A percentile compares a stretch with the other conserved stretches of the same genome.
These are phyloP conservation scores for Mechanitis messenoides DNA, from an alignment of 2,888 invertebrate genomes.

Conservation along the genomic window DNA sequence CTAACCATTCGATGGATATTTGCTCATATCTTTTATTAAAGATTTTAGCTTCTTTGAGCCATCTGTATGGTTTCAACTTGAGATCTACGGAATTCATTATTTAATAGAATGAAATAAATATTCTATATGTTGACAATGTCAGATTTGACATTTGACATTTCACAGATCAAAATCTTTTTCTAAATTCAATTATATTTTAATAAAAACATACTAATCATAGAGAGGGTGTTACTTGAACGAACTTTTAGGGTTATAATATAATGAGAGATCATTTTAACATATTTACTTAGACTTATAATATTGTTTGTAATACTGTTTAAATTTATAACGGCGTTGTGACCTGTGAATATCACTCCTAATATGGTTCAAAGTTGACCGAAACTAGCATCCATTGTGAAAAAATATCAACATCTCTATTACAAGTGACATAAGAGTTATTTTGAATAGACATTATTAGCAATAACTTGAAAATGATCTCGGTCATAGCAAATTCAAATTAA, in stretches of 20 bases:
- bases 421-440: constrained; percentile 21
- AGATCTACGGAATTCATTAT: constrained; percentile 24
- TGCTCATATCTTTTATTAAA: constrained; percentile 45
- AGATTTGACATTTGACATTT: not conserved
- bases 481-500: constrained; percentile 10
- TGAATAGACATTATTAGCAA: constrained; percentile 11
- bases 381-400: constrained; percentile 26
- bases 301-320: constrained; percentile 24
- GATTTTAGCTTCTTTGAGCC: constrained; percentile 47
- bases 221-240: too few species aligned
- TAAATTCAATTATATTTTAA: too few species aligned
- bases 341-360: constrained; percentile 41
- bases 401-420: constrained; percentile 13
- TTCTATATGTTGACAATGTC: constrained; percentile 1
- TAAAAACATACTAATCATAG: too few species aligned
- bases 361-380: constrained; percentile 53
- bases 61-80: constrained; percentile 40
- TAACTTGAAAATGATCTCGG: constrained; percentile 30
- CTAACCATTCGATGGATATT: constrained; percentile 46
- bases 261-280: too few species aligned
- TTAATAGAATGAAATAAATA: not conserved
- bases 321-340: constrained; percentile 39
- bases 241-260: too few species aligned
- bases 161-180: too few species aligned
- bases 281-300: too few species aligned